Evolutionary conservation across 2,113 vertebrate genomes (phyloP).

Genomic region (Dromiciops gliroides): DNA sequence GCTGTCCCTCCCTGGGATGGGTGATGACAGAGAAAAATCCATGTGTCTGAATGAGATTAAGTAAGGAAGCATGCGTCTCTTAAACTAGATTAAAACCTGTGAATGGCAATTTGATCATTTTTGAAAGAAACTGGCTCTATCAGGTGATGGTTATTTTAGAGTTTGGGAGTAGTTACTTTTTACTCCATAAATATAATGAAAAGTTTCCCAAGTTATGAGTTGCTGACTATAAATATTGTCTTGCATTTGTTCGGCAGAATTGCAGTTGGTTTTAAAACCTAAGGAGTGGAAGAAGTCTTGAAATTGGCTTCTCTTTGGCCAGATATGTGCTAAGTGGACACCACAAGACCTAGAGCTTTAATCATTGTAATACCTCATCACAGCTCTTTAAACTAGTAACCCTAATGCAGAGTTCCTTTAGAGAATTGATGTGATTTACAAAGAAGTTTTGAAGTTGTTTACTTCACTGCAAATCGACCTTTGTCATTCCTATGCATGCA

Average conservation of each 20-base stretch:
- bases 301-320: constrained; percentile 32
- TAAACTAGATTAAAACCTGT: constrained; percentile 32
- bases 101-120: constrained; percentile 22
- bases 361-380: neutral
- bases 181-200: constrained; percentile 66
- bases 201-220: constrained; percentile 73
- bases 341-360: neutral
- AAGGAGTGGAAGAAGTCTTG: neutral
- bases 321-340: neutral
- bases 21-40: neutral
- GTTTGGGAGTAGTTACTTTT: constrained; percentile 58
- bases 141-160: constrained; percentile 53
- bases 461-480: neutral
- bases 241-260: constrained; percentile 76
- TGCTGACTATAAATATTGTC: constrained; percentile 72
- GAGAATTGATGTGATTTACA: neutral
- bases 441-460: neutral
- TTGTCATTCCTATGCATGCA: neutral
- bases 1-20: neutral
- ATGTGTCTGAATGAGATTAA: neutral
- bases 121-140: constrained; percentile 31
- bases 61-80: constrained; percentile 15
- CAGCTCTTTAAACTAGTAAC: neutral
- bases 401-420: neutral
- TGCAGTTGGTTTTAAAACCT: neutral